These are phyloP conservation scores for Andrena praecox DNA, from an alignment of 2,888 invertebrate species.

Conservation along the genomic window DNA sequence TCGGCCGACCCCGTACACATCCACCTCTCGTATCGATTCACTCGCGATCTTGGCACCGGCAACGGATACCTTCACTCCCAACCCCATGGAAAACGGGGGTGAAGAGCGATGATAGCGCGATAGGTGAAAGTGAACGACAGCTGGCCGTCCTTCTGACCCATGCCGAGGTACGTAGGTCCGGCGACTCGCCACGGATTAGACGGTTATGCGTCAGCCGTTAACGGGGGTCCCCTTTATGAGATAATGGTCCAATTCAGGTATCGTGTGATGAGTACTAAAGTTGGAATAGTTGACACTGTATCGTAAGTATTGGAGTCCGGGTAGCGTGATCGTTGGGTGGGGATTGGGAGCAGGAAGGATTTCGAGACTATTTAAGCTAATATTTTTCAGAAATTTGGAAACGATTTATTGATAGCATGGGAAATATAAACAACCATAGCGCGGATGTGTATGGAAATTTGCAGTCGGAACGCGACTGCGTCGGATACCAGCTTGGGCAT, in stretches of 20 bases:
- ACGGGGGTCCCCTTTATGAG: neutral
- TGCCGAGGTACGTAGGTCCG: neutral
- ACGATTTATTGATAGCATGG: too few species aligned
- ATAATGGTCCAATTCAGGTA: neutral
- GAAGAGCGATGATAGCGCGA: slow-evolving; percentile 35
- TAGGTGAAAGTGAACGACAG: slow-evolving; percentile 57
- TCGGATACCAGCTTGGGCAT: too few species aligned
- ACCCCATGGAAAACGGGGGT: slow-evolving; percentile 16
- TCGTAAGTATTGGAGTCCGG: too few species aligned
- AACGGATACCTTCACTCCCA: slow-evolving; percentile 56
- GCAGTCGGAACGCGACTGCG: too few species aligned
- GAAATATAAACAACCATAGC: too few species aligned
- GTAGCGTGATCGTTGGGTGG: too few species aligned
- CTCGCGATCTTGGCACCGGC: slow-evolving; percentile 72
- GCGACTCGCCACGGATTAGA: neutral
- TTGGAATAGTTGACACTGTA: too few species aligned
- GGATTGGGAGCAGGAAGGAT: too few species aligned
- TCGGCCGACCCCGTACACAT: slow-evolving; percentile 67
- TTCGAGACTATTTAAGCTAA: too few species aligned
- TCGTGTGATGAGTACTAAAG: too few species aligned
- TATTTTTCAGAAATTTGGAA: too few species aligned
- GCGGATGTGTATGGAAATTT: too few species aligned
- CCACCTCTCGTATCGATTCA: slow-evolving; percentile 77
- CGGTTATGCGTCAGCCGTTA: slow-evolving; percentile 4
- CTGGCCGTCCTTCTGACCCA: slow-evolving; percentile 18